These are phyloP conservation scores for Pheosia gnoma DNA, from an alignment of 2,888 invertebrate genomes.

Conservation along the genomic window DNA sequence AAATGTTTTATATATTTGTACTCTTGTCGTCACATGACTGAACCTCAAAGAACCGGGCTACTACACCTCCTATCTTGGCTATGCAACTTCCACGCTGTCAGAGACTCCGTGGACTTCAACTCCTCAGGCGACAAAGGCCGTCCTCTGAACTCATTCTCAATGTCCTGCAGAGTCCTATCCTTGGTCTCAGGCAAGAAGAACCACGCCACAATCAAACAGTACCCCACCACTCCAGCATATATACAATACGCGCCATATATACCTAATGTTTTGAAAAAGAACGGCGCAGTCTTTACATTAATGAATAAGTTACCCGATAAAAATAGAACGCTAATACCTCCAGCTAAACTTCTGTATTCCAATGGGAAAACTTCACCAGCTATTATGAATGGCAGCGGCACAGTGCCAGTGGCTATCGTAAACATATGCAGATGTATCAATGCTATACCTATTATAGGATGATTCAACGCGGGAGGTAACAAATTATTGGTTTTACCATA, in stretches of 20 bases:
- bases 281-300: conserved; percentile 58
- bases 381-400: conserved; percentile 87
- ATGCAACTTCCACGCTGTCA: conserved; percentile 50
- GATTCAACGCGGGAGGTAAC: conserved; percentile 49
- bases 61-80: conserved; percentile 52
- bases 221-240: conserved; percentile 55
- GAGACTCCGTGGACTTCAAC: conserved; percentile 53
- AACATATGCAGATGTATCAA: conserved; percentile 72
- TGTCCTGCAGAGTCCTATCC: conserved; percentile 65
- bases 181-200: conserved; percentile 67
- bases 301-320: conserved; percentile 60
- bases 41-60: conserved; percentile 42
- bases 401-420: conserved; percentile 81
- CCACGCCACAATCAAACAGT: conserved; percentile 54
- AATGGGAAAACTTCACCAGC: conserved; percentile 87
- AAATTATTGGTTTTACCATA: conserved; percentile 45
- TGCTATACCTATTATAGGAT: conserved; percentile 53
- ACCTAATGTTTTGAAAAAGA: conserved; percentile 52
- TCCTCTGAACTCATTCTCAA: conserved; percentile 66
- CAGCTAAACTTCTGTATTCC: conserved; percentile 83
- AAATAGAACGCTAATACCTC: conserved; percentile 62
- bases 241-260: conserved; percentile 60
- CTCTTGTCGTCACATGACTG: not conserved
- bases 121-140: conserved; percentile 52
- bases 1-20: not conserved